Conservation (phyloP, 1,140 invertebrate genomes). For the Ips typographus region DNA sequence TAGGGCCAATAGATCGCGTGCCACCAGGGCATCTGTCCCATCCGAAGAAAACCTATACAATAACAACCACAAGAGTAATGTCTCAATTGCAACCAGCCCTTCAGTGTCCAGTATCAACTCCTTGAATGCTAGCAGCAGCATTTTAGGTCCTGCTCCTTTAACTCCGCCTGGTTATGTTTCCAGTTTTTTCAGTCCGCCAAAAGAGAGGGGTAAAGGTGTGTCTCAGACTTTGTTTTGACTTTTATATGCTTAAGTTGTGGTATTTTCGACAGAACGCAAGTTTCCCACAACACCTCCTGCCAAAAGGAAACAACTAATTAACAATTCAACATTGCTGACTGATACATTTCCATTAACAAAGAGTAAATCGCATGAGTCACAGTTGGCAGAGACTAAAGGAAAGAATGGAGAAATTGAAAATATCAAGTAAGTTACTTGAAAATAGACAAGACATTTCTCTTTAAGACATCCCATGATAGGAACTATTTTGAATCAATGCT, state of each 20-base stretch:
- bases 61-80: conserved; percentile 52
- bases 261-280: conserved; percentile 54
- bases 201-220: conserved; percentile 46
- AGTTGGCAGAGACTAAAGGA: conserved; percentile 68
- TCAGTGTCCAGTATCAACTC: conserved; percentile 52
- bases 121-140: conserved; percentile 47
- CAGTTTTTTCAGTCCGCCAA: conserved; percentile 27
- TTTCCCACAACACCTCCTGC: conserved; percentile 81
- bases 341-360: conserved; percentile 70
- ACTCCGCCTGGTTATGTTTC: conserved; percentile 46
- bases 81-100: conserved; percentile 47
- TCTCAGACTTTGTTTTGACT: too few relatives aligned
- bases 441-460: background rate
- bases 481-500: too few relatives aligned
- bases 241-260: background rate
- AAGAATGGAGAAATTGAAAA: conserved; percentile 48
- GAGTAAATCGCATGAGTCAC: conserved; percentile 90
- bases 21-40: conserved; percentile 59
- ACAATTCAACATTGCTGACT: conserved; percentile 53
- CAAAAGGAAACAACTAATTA: conserved; percentile 67
- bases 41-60: conserved; percentile 62
- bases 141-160: conserved; percentile 44
- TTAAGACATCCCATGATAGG: too few relatives aligned
- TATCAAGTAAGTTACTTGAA: conserved; percentile 38
- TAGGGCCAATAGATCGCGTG: conserved; percentile 57